Conservation (phyloP, 2,797 vertebrate species). For the Notamacropus eugenii region DNA sequence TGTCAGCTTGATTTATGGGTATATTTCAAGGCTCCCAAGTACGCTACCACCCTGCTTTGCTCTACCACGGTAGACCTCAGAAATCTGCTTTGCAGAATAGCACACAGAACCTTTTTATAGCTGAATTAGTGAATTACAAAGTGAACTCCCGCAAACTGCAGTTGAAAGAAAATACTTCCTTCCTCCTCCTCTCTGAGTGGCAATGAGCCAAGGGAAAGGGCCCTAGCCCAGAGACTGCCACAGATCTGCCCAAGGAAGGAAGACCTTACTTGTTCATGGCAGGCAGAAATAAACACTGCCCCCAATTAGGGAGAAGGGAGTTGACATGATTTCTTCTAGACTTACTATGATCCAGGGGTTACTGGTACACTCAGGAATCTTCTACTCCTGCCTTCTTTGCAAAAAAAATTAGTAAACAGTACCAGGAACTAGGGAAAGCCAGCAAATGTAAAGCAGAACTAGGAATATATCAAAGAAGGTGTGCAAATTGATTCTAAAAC, state of each 20-base stretch:
- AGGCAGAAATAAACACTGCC: neutral
- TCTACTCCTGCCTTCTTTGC: neutral
- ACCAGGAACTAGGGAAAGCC: neutral
- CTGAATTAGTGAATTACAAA: neutral
- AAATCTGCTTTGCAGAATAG: rapidly evolving
- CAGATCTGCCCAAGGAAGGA: neutral
- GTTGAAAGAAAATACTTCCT: neutral
- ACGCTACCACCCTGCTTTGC: neutral
- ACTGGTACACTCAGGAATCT: neutral
- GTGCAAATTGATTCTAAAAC: neutral
- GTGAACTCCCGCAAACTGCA: neutral
- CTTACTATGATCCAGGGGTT: neutral
- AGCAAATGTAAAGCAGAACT: neutral
- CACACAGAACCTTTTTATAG: neutral
- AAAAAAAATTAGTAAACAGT: neutral
- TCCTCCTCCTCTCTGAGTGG: neutral
- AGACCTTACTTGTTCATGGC: neutral
- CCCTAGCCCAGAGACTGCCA: neutral
- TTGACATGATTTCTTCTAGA: neutral
- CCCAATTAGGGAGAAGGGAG: neutral
- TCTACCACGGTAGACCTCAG: rapidly evolving
- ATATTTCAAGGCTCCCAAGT: neutral
- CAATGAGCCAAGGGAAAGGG: neutral
- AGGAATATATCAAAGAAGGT: neutral
- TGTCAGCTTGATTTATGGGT: neutral